Base-by-base conservation (phyloP, 2,797 vertebrate genomes). In the Lepus townsendii region DNA sequence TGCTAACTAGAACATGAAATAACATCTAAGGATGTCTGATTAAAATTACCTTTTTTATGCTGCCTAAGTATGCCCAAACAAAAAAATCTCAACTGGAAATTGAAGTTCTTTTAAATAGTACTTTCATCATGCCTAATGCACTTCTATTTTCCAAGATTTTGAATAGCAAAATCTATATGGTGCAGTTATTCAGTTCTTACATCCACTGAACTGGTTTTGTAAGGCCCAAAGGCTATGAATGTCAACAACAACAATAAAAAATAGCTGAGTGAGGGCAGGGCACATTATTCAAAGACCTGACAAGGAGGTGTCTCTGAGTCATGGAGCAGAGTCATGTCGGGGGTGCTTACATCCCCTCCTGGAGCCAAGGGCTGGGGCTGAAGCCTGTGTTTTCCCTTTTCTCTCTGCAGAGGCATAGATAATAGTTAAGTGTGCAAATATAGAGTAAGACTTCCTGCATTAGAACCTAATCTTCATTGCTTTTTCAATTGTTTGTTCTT, bases 11-110 rank as follows among this genome's bases (percentile, higher is more conserved):
- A 75, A 92, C 2, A 85, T 42, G 32, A 88, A 91, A 90, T n/a
- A 92, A 87, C 3, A 77, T 94, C 71, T 83, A 76, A 92, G 26
- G 60, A 57, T 72, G 24, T 2, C 27, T 63, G 27, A 77, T 75
- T 91, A 82, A 96, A 95, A 93, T 84, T 66, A 83, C 65, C 42
- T 78, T 95, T 88, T 92, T 32, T 42, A 86, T 24, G 14, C 22
- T 91, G 60, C 66, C 20, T 73, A 93, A 92, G 32, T 47, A 93
- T 60, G 14, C 24, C 26, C 38, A 95, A 80, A 30, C 30, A 92
- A 73, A 92, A 93, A 86, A 92, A 77, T 90, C 26, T 94, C 60
- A 68, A 22, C 2, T 92, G 22, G 63, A 94, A 94, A 89, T 24
- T 91, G 30, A 94, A 87, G 78, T 82, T 94, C 42, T 83, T 47